phyloP scores from a whole-genome alignment of 2,113 vertebrate species.

The Megalops atlanticus region DNA sequence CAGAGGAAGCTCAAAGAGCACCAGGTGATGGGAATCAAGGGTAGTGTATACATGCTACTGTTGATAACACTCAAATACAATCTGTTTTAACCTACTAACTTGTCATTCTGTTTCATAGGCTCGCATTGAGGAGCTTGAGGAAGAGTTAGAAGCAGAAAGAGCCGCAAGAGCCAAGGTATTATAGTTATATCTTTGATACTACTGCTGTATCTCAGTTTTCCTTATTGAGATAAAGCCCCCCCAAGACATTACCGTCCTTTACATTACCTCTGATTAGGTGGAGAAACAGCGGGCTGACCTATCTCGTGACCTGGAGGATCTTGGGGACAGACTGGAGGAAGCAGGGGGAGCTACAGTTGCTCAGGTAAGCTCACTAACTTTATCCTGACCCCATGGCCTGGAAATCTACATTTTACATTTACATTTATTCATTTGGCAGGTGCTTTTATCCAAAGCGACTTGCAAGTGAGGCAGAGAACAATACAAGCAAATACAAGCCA shows the following conservation, averaged over 20 bases:
- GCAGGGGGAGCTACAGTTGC: conserved; percentile 50
- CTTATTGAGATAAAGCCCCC: background rate
- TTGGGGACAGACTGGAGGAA: conserved; percentile 55
- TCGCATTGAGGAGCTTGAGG: conserved; percentile 48
- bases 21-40: conserved; percentile 48
- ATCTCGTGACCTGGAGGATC: conserved; percentile 54
- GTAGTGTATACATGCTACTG: background rate
- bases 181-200: background rate
- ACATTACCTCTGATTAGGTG: conserved; percentile 45
- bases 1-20: conserved; percentile 67
- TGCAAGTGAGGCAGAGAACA: no score
- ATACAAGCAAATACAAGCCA: no score
- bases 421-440: no score
- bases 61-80: background rate
- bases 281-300: conserved; percentile 62
- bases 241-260: background rate
- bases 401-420: no score
- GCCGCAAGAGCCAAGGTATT: conserved; percentile 51
- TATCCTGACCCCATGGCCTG: no score
- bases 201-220: background rate
- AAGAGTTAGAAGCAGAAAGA: conserved; percentile 54
- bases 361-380: conserved; percentile 53
- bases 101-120: conserved; percentile 32
- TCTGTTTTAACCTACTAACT: background rate
- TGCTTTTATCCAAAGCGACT: no score